Percentiles rank a stretch among this genome's conserved stretches.
Evolutionary conservation across 2,888 invertebrate species (phyloP).

Genomic region (Merodon equestris): DNA sequence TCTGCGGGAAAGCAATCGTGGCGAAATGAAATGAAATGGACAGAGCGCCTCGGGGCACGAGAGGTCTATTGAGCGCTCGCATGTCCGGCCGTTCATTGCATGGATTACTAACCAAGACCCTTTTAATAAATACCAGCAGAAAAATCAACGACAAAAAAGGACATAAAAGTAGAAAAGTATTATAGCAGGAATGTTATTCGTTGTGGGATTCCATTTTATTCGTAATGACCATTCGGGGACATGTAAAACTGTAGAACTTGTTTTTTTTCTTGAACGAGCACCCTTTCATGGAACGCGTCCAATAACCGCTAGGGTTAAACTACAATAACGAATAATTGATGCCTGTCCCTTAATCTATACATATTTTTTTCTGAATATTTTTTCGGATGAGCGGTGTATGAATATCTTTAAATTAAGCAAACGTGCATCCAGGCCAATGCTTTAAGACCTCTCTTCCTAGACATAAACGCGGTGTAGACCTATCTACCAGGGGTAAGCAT

Average conservation of each 20-base stretch:
- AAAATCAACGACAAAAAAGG: conserved; percentile 17
- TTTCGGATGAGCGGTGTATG: background rate
- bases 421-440: too few species aligned
- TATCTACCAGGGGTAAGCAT: too few species aligned
- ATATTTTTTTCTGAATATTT: background rate
- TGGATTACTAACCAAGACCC: conserved; percentile 33
- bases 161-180: conserved; percentile 21
- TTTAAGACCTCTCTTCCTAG: too few species aligned
- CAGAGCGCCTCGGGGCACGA: conserved; percentile 54
- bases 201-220: conserved; percentile 47
- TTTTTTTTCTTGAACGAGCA: background rate
- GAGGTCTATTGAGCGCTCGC: conserved; percentile 17
- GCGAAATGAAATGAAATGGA: conserved; percentile 40
- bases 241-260: conserved; percentile 4
- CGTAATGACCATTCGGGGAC: conserved; percentile 49
- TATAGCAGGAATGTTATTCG: conserved; percentile 39
- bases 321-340: conserved; percentile 23
- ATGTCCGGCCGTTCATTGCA: conserved; percentile 2
- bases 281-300: background rate
- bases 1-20: conserved; percentile 53
- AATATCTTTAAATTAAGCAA: too few species aligned
- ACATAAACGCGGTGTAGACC: too few species aligned
- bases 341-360: conserved; percentile 14
- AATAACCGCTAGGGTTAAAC: conserved; percentile 10
- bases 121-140: conserved; percentile 49